Base-by-base conservation (phyloP, 2,113 vertebrate genomes). In the Micronycteris hirsuta region DNA sequence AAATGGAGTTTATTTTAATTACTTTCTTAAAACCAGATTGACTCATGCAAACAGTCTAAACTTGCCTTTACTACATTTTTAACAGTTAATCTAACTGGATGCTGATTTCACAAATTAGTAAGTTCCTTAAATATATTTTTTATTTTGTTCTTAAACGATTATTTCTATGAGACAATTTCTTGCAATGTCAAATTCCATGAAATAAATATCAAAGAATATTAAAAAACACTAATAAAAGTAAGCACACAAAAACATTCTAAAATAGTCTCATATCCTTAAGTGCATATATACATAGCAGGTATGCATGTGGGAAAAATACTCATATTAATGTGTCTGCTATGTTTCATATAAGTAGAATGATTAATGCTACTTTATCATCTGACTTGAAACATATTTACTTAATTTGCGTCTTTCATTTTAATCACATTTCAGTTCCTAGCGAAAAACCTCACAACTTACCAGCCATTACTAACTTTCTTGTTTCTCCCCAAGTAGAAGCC, bases 1-100 rank as follows among this genome's bases (percentile, higher is more conserved):
- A 97, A 45, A 96, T 96, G 95, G n/a, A 65, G 54, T 73, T 96
- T 94, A 83, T 89, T 77, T 97, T 82, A 94, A 96, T 97, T 78
- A 56, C 26, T 98, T 98, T 96, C 95, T 97, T 93, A 96, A 96
- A 97, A 97, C 24, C 7, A 0, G 17, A 3, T 38, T 81, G 41
- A 3, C 61, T 97, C 90, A 97, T 63, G 82, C 71, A 71, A 17
- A 70, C 19, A 92, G 19, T 93, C 81, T 87, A 87, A 88, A 93
- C 78, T 43, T 47, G 89, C 24, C 58, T 94, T 96, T 97, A 85
- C 28, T 52, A 65, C 2, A 4, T 82, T 77, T 94, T 91, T 0
- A 3, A 93, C 81, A 96, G 52, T 67, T 81, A 4, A 87, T 76
- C 94, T 93, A 96, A 90, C 33, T 84, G 86, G 93, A 94, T 28